Evolutionary conservation across 2,888 invertebrate genomes (phyloP).

Genomic region (Sesia bembeciformis): DNA sequence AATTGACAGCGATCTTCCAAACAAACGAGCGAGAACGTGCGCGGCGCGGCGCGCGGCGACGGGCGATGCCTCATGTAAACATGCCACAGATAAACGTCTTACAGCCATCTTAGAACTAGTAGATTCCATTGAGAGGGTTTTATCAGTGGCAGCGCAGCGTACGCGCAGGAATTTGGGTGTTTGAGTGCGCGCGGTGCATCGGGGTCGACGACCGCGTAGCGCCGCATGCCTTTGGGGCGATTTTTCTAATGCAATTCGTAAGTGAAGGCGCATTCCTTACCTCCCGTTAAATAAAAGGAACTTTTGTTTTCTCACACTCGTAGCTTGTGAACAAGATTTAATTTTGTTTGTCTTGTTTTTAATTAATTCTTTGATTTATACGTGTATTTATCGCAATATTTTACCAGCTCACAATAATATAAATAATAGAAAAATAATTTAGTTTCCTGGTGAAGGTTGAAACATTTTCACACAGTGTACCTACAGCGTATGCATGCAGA

Average conservation of each 20-base stretch:
- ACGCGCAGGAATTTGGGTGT: slow-evolving; percentile 64
- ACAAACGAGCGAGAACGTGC: slow-evolving; percentile 12
- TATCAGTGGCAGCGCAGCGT: slow-evolving; percentile 34
- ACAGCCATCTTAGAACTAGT: slow-evolving; percentile 2
- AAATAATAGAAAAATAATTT: too few relatives aligned
- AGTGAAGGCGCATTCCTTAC: too few relatives aligned
- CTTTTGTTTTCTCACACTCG: too few relatives aligned
- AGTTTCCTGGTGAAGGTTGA: too few relatives aligned
- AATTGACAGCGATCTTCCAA: slow-evolving; percentile 9
- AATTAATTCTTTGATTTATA: too few relatives aligned
- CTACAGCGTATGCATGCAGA: too few relatives aligned
- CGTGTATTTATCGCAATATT: too few relatives aligned
- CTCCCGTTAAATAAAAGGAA: too few relatives aligned
- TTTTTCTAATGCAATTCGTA: slow-evolving; percentile 22
- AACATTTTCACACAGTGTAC: too few relatives aligned
- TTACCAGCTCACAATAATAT: too few relatives aligned
- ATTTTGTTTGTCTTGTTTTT: too few relatives aligned
- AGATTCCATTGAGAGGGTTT: slow-evolving; percentile 47
- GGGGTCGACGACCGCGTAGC: slow-evolving; percentile 41
- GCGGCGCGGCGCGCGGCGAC: not conserved
- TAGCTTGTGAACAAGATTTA: too few relatives aligned
- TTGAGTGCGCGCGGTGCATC: slow-evolving; percentile 28
- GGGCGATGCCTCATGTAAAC: slow-evolving; percentile 20
- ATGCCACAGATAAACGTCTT: slow-evolving; percentile 19
- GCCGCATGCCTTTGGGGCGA: slow-evolving; percentile 38